Evolutionary conservation across 2,888 invertebrate species (phyloP).

Genomic region (Stramonita haemastoma): DNA sequence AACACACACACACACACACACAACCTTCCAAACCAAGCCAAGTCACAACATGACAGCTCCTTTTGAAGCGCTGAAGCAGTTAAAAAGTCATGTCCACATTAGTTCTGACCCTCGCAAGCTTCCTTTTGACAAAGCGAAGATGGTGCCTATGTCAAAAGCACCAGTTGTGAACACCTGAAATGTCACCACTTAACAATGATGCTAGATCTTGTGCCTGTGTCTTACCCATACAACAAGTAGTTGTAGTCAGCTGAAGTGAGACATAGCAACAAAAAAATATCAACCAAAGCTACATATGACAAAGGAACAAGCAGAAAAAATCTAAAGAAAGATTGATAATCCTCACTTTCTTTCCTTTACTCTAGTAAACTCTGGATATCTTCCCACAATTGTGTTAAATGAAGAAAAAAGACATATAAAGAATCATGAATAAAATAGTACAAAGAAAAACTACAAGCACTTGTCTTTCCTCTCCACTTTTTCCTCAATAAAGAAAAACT

Average conservation of each 20-base stretch:
- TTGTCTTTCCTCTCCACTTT: no score
- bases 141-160: background rate
- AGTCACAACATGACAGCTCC: no score
- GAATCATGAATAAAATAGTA: background rate
- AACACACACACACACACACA: no score
- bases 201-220: background rate
- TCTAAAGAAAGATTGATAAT: background rate
- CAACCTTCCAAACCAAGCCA: no score
- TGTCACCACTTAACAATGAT: no score
- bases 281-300: no score
- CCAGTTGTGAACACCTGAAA: background rate
- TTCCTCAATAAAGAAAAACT: background rate
- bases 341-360: background rate
- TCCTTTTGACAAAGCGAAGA: background rate
- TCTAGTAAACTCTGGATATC: background rate
- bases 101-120: background rate
- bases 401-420: background rate
- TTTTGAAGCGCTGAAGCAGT: background rate
- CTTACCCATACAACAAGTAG: background rate
- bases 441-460: background rate
- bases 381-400: background rate
- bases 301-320: background rate
- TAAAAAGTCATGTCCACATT: background rate
- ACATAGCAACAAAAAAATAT: background rate
- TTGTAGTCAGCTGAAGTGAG: background rate